Evolutionary conservation across 2,113 vertebrate genomes (phyloP), one percentile per base, ranked within the genome.

Genomic region (Menura novaehollandiae): DNA sequence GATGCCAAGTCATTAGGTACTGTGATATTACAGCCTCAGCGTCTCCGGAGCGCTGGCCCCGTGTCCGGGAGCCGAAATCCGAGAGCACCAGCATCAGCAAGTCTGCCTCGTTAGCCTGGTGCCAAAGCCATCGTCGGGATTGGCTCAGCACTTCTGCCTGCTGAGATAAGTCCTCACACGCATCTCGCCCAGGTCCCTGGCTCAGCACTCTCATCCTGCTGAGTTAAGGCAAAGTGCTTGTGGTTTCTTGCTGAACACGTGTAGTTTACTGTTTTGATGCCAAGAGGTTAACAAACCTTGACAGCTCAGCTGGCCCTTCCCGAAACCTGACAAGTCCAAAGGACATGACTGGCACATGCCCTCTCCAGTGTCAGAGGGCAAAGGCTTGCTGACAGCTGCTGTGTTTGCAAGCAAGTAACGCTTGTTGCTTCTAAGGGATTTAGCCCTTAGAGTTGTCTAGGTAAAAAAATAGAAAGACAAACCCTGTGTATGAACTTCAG

Each of bases 151-250:
- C 41, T 83, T 13, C 75, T 86, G 82, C 83, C 85, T 23, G 67
- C 79, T 74, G 72, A 41, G 84, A 46, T 30, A 64, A 86, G 77
- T 69, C 74, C 82, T 32, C 6, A 5, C 11, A 18, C 2, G 0
- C 39, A 15, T 37, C 73, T 47, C 17, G 8, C 62, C 3, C 3
- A 62, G 52, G 69, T 35, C 44, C 73, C 85, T 83, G 87, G 90
- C 90, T 94, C 94, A 90, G 95, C 88, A 46, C 20, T 27, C 74
- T 23, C 10, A 5, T 30, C 62, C 90, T 10, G 82, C 85, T 92
- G 90, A 82, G 81, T 33, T 60, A 51, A 63, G 81, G 74, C 71
- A 41, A 46, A 89, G 49, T 1, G 22, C 32, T 60, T 12, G 41
- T 2, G 20, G 52, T 46, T 77, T 9, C 88, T 76, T 53, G 82